Percentiles rank a stretch among this genome's conserved stretches.
Evolutionary conservation across 2,113 vertebrate genomes (phyloP).

Genomic region (Boleophthalmus pectinirostris): DNA sequence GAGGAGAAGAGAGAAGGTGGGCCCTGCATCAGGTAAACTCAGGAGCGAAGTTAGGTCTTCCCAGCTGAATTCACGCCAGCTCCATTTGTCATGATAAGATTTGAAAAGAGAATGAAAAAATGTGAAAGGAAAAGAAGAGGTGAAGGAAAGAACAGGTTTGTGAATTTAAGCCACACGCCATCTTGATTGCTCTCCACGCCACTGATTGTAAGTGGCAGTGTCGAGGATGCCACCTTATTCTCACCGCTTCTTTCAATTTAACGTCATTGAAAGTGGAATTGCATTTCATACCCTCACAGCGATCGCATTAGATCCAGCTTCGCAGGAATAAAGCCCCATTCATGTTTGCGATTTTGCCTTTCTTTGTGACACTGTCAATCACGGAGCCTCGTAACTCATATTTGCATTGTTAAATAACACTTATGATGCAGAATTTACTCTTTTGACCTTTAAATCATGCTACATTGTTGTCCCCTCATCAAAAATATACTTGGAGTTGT

Average conservation of each 20-base stretch:
- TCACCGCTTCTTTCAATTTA: conserved; percentile 60
- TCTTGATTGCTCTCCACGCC: conserved; percentile 65
- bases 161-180: conserved; percentile 29
- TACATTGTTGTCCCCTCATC: no score
- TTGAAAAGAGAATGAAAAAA: background rate
- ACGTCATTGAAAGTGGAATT: conserved; percentile 61
- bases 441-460: no score
- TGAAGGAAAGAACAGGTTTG: conserved; percentile 14
- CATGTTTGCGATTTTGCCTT: conserved; percentile 59
- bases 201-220: conserved; percentile 67
- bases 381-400: conserved; percentile 19
- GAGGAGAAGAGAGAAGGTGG: no score
- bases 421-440: no score
- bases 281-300: conserved; percentile 57
- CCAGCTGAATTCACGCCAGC: no score
- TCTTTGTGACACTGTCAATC: conserved; percentile 59
- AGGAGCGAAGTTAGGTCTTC: no score
- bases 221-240: conserved; percentile 59
- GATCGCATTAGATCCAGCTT: conserved; percentile 64
- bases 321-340: conserved; percentile 58
- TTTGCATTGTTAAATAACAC: conserved; percentile 39
- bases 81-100: conserved; percentile 37
- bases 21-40: no score
- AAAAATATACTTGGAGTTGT: no score
- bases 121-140: background rate